Evolutionary conservation across 1,140 invertebrate genomes (phyloP), one percentile per base, ranked within the genome.

Genomic region (Oryctes rhinoceros): DNA sequence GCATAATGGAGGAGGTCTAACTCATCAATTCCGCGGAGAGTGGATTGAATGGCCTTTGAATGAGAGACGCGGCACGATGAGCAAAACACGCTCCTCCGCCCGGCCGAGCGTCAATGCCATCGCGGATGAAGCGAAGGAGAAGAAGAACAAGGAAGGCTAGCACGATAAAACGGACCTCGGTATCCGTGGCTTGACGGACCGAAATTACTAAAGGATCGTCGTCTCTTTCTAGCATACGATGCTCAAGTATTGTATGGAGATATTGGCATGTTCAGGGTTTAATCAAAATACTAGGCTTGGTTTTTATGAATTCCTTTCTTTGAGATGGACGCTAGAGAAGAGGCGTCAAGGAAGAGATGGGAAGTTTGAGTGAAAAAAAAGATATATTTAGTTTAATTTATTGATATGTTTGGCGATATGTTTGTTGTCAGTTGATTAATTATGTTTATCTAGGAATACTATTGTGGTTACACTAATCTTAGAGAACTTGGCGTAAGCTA

Each of bases 41-140:
- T 59, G 53, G 53, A 59, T 59, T 59, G 53, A 59, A 59, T 59
- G 53, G 53, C 53, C 18, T 59, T 59, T 59, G 53, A 59, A 59
- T 59, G 53, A 59, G 53, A 59, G 53, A 59, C 18, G 53, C 53
- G 18, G 15, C 15, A 59, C 24, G 24, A 30, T 30, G 24, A 30
- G 53, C 13, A 59, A 59, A 59, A 59, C 53, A 59, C 53, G 53
- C 53, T 18, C n/a, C 53, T 18, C 53, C 53, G 53, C 53, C 53
- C 18, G 15, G 18, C 7, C 53, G 53, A 59, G n/a, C 53, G 53
- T 59, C 53, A 18, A 59, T 59, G 53, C 53, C 53, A 44, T 5
- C 39, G 39, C 39, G 53, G 53, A 59, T 59, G 53, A 5, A 10
- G 39, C 9, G 9, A 44, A 44, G 5, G 39, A 44, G 53, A 59